Evolutionary conservation across 2,888 invertebrate species (phyloP), one percentile per base, ranked within the genome.

Genomic region (Trachelus tabidus): DNA sequence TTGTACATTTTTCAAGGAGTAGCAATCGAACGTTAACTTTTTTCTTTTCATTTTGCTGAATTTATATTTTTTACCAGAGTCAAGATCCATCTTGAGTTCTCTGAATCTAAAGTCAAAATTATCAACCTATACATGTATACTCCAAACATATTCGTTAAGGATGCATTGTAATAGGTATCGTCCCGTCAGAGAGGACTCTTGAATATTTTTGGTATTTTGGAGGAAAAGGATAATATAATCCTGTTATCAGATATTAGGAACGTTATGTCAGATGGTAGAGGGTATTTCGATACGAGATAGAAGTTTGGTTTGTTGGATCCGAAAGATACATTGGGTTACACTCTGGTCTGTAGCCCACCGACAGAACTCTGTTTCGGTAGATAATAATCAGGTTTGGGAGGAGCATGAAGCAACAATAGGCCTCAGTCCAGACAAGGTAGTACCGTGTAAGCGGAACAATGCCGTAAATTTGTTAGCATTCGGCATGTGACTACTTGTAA

Each of bases 381-480:
- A 56, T 56, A 56, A 71, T 71, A 71, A 71, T 71, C 71, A 33
- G 71, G 31, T 71, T 71, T 34, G 71, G 71, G 33, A 34, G 71
- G 12, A 71, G 71, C 33, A 12, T 2, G 31, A 6, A 34, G 31
- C 33, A 71, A 71, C 71, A 34, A 71, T 31, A 34, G 71, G 33
- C 31, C 23, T 31, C 15, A 34, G 33, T 71, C 34, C 71, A 34
- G 33, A 71, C 71, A 34, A 71, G 71, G 31, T 12, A 71, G 71
- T 33, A 15, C 23, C 71, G 33, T 34, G 33, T 34, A 31, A 71
- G 12, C n/a, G n/a, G 3, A 77, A 77, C 75, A 75, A 77, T 75
- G 34, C 35, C 69, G 40, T 69, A 75, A 77, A 75, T 71, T 77
- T 77, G 75, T 77, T 75, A 77, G 75, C 71, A 34, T 23, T 23